A percentile compares a stretch with the other conserved stretches of the same genome.
Evolutionary conservation across 2,888 invertebrate species (phyloP).

Genomic region (Rhorus exstirpatorius): DNA sequence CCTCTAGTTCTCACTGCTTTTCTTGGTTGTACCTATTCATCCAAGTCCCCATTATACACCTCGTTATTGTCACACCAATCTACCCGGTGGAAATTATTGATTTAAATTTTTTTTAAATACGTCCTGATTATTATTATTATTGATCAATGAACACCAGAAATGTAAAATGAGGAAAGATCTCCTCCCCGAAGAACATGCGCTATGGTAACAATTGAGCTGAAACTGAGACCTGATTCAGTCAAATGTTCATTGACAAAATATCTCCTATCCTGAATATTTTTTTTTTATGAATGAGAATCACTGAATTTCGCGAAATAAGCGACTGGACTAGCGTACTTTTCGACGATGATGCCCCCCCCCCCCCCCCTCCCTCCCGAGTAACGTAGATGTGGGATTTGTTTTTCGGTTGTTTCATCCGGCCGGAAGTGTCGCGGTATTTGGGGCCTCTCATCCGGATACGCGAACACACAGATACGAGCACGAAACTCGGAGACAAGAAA

Average conservation of each 20-base stretch:
- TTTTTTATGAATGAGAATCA: not conserved
- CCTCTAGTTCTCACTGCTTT: slow-evolving; percentile 33
- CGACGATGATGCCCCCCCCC: too few species aligned
- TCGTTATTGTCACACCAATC: not conserved
- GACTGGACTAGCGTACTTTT: not conserved
- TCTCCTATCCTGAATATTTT: too few species aligned
- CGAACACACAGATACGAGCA: slow-evolving; percentile 23
- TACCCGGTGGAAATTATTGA: not conserved
- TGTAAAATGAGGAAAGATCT: too few species aligned
- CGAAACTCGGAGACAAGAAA: slow-evolving; percentile 42
- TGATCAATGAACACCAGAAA: too few species aligned
- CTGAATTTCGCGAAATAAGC: not conserved
- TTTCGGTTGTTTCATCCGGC: slow-evolving; percentile 57
- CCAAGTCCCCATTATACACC: not conserved
- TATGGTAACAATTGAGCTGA: too few species aligned
- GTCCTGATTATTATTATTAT: too few species aligned
- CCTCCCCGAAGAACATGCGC: too few species aligned
- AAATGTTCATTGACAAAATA: too few species aligned
- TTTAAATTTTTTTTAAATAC: not conserved
- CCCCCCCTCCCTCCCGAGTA: too few species aligned
- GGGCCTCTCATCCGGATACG: slow-evolving; percentile 1
- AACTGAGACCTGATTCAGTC: too few species aligned
- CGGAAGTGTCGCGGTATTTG: slow-evolving; percentile 63
- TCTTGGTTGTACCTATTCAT: slow-evolving; percentile 55
- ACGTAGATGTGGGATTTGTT: slow-evolving; percentile 54